Evolutionary conservation across 2,888 invertebrate genomes (phyloP), one percentile per base, ranked within the genome.

Genomic region (Arrhopalites spinosus): DNA sequence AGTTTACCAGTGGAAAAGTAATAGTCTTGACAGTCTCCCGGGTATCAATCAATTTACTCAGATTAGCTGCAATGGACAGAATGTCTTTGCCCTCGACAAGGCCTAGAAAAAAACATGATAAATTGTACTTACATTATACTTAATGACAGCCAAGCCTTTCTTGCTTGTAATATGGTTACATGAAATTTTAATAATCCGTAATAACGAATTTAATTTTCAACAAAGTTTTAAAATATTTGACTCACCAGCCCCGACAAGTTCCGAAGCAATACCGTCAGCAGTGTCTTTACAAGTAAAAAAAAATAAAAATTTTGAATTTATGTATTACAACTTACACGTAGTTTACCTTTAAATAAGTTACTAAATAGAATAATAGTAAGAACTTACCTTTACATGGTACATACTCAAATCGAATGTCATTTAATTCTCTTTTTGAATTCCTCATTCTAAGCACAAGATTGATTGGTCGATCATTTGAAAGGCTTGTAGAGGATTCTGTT

Each of bases 351-450:
- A n/a, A n/a, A n/a, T n/a, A n/a, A n/a, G n/a, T n/a, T n/a, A n/a
- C n/a, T n/a, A n/a, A n/a, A n/a, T n/a, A n/a, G n/a, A n/a, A n/a
- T n/a, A n/a, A n/a, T n/a, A n/a, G n/a, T n/a, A n/a, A n/a, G n/a
- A n/a, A 36, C 36, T 36, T 36, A 36, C 36, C 36, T 86, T 94
- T 92, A 25, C 95, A 95, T 36, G 91, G 90, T 23, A 94, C 92
- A 86, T 94, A 99, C 86, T 99, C 98, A 86, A 99, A 99, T 83
- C 96, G 91, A 83, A 99, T 99, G 86, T 99, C 98, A 86, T 98
- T 98, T 81, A 99, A 87, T 86, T 98, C 98, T 74, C 93, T 89
- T 79, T 91, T 91, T 61, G 92, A 89, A 87, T 98, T 98, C 84
- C 95, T 90, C 91, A 95, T 93, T 86, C 95, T 90, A 83, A 95